These are phyloP conservation scores for Moxostoma hubbsi DNA, from an alignment of 2,797 vertebrate genomes.

Conservation along the genomic window DNA sequence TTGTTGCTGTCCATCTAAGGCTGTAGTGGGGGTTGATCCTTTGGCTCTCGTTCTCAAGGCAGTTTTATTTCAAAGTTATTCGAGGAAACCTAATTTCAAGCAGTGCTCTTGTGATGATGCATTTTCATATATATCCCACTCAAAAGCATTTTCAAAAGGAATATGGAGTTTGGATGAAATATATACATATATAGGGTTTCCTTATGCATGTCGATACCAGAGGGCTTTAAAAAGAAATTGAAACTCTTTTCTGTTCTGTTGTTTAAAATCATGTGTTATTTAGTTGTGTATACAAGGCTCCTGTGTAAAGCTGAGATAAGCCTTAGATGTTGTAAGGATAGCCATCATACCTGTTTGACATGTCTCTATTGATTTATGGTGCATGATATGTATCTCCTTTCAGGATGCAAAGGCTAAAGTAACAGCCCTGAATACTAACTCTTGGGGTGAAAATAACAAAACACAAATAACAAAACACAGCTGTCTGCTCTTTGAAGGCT, in stretches of 20 bases:
- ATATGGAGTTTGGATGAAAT: conserved; percentile 2
- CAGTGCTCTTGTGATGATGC: conserved; percentile 4
- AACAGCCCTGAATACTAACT: conserved; percentile 48
- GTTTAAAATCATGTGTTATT: conserved; percentile 29
- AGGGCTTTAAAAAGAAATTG: no score
- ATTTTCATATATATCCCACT: conserved; percentile 1
- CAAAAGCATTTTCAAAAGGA: neutral
- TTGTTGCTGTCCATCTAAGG: conserved; percentile 32
- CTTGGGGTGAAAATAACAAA: conserved; percentile 6
- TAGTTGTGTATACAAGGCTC: conserved; percentile 22
- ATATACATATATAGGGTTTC: neutral
- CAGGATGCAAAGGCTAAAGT: conserved; percentile 38
- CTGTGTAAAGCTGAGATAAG: conserved; percentile 40
- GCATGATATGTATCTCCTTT: conserved; percentile 53
- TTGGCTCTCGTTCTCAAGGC: conserved; percentile 20
- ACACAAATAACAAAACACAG: neutral
- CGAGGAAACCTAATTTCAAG: conserved; percentile 26
- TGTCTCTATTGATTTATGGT: conserved; percentile 54
- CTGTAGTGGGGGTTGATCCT: conserved; percentile 25
- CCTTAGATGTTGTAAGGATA: conserved; percentile 43
- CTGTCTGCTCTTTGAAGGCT: conserved; percentile 27
- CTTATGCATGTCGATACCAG: no score
- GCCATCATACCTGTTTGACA: conserved; percentile 45
- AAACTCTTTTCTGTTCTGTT: neutral
- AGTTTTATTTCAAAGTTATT: neutral